These are phyloP conservation scores for Ganaspis brasiliensis DNA, from an alignment of 2,888 invertebrate genomes.

Conservation along the genomic window DNA sequence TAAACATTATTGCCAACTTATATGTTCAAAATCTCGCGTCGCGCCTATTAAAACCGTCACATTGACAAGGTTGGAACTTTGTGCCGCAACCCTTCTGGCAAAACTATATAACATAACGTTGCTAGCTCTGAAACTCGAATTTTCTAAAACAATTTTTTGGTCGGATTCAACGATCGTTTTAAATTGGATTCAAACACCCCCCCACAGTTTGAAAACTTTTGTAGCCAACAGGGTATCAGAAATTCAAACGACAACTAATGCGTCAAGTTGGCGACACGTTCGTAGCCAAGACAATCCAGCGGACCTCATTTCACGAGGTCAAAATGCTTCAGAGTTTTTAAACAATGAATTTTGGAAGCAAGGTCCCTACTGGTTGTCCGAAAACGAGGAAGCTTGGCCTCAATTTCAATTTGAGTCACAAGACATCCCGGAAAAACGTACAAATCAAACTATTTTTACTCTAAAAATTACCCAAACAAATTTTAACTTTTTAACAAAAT, in stretches of 20 bases:
- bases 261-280: constrained; percentile 46
- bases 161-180: constrained; percentile 48
- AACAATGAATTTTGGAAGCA: constrained; percentile 49
- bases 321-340: constrained; percentile 46
- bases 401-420: not conserved
- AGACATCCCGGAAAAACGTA: not conserved
- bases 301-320: constrained; percentile 51
- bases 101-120: constrained; percentile 14
- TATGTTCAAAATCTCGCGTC: constrained; percentile 31
- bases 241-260: constrained; percentile 39
- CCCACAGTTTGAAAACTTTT: constrained; percentile 43
- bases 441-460: not conserved
- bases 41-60: constrained; percentile 8
- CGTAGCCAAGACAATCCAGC: constrained; percentile 47
- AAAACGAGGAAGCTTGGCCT: constrained; percentile 5
- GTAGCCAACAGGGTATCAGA: constrained; percentile 44
- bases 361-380: constrained; percentile 53
- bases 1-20: not conserved
- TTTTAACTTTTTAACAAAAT: not conserved
- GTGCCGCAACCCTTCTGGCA: constrained; percentile 27
- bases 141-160: constrained; percentile 37
- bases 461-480: not conserved
- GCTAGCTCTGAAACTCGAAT: constrained; percentile 8
- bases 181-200: constrained; percentile 48
- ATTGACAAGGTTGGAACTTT: constrained; percentile 42